Percentiles rank a stretch among this genome's conserved stretches.
Evolutionary conservation across 1,140 invertebrate species (phyloP).

Genomic region (Drosophila serrata): DNA sequence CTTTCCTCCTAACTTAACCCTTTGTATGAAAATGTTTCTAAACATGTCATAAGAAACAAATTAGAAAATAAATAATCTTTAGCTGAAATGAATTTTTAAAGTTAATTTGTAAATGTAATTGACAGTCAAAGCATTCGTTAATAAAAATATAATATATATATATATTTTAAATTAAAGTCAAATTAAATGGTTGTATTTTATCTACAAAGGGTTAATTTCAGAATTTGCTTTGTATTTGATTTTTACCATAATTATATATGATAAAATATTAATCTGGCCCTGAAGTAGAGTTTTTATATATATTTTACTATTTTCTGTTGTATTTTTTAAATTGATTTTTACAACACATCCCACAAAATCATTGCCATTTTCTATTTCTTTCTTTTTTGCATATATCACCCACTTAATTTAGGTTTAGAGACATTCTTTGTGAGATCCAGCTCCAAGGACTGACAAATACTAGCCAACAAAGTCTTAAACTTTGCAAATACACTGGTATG

Average conservation of each 20-base stretch:
- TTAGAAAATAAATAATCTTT: no score
- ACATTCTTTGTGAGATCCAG: slow-evolving; percentile 68
- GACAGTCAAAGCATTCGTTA: not conserved
- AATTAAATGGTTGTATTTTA: not conserved
- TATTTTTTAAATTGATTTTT: not conserved
- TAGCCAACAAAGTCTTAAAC: slow-evolving; percentile 4
- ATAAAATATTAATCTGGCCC: not conserved
- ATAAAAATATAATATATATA: no score
- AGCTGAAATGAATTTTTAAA: not conserved
- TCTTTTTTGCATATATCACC: slow-evolving; percentile 5
- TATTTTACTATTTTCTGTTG: not conserved
- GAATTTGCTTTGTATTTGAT: not conserved
- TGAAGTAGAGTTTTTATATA: not conserved
- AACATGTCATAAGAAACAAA: not conserved
- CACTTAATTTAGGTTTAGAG: slow-evolving; percentile 28
- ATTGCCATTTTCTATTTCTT: not conserved
- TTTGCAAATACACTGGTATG: slow-evolving; percentile 3
- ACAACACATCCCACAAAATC: not conserved
- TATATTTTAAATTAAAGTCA: not conserved
- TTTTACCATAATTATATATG: not conserved
- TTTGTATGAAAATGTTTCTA: not conserved
- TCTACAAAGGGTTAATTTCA: no score
- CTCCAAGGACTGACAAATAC: slow-evolving; percentile 21
- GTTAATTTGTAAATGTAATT: not conserved
- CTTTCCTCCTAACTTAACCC: no score